Evolutionary conservation across 1,140 invertebrate genomes (phyloP), one percentile per base, ranked within the genome.

Genomic region (Chelonus insularis): DNA sequence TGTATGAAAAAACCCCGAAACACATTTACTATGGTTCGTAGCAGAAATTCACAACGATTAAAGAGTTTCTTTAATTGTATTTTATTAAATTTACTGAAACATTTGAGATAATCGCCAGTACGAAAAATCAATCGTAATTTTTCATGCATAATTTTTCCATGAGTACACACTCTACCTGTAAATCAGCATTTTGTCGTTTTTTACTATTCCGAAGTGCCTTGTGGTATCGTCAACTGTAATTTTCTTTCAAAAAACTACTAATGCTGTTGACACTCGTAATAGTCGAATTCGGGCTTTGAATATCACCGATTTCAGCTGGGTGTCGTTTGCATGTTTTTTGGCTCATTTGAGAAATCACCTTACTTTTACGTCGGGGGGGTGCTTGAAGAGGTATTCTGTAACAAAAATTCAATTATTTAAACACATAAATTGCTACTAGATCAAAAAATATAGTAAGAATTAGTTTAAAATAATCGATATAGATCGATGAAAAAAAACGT

Each of bases 231-330:
- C 37, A 92, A 86, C 77, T 92, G 89, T 48, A 93, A 81, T 83
- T 93, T 71, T 93, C 91, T 65, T 88, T 88, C 1, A 93, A 80
- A 39, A 93, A 78, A 76, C 91, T 92, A 41, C 90, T 90, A 41
- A 93, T 85, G 1, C 91, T 92, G 72, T 93, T 93, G 39, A 92
- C 86, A 55, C 89, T 91, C 0, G 91, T 92, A 65, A 93, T 89
- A 3, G 91, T 92, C 60, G 89, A 89, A 48, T 84, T 86, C 0
- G 86, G 86, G 56, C 82, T 83, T 34, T 80, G 79, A 2, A 68
- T 72, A 60, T 79, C 77, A 2, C 77, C 70, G 14, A 76, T 67
- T 59, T 81, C 79, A 62, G 73, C 68, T 4, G 72, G 57, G 47
- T 82, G n/a, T n/a, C n/a, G 48, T 72, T 72, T 5, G 66, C 70